These are phyloP conservation scores for Apteryx mantelli DNA, from an alignment of 2,113 vertebrate genomes.

Conservation along the genomic window DNA sequence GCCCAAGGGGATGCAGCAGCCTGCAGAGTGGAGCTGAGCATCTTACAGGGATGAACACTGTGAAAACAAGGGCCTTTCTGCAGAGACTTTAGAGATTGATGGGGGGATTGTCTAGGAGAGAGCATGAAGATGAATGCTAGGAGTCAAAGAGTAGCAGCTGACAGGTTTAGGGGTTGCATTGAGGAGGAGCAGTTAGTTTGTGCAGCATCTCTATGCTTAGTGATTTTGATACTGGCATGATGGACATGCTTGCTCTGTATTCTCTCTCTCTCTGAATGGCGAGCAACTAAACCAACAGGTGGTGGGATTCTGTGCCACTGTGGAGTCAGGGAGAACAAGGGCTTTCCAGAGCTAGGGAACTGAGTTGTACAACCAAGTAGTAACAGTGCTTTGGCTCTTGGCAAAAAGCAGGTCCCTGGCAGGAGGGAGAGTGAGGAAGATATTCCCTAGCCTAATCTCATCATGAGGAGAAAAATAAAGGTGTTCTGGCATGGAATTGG, in stretches of 20 bases:
- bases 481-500: background rate
- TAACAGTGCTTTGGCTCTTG: background rate
- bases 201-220: background rate
- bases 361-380: background rate
- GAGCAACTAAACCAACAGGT: background rate
- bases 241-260: accelerated
- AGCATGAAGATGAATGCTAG: background rate
- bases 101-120: background rate
- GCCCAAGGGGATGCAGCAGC: background rate
- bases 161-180: background rate
- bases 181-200: background rate
- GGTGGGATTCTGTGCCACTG: background rate
- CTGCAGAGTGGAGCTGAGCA: background rate
- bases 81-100: background rate
- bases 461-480: background rate
- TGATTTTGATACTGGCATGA: background rate
- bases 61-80: background rate
- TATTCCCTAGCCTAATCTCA: background rate
- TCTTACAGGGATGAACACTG: background rate
- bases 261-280: background rate
- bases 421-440: background rate
- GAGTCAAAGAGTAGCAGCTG: background rate
- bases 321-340: accelerated
- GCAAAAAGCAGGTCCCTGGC: background rate
- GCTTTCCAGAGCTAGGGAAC: background rate